Evolutionary conservation across 2,113 vertebrate genomes (phyloP).

Genomic region (Mobula hypostoma): DNA sequence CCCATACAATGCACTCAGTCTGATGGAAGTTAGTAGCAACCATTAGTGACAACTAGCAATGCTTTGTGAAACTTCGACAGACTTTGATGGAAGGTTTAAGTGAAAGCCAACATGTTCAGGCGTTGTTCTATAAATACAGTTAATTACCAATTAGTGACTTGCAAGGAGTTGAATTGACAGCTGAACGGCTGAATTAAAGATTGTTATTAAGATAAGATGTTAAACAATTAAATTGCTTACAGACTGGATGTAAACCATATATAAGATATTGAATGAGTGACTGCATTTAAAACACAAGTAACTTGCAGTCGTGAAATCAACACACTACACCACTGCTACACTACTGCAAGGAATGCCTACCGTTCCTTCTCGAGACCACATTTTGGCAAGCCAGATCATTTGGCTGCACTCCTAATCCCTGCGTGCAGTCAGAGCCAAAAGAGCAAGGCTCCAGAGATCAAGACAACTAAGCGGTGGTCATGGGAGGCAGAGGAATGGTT

Average conservation of each 20-base stretch:
- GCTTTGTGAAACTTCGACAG: constrained; percentile 24
- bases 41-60: constrained; percentile 8
- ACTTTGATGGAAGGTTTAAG: constrained; percentile 16
- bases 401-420: too few species aligned
- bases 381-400: too few species aligned
- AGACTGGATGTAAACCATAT: not conserved
- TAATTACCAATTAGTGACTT: constrained; percentile 34
- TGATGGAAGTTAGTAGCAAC: constrained; percentile 16
- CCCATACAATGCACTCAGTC: not conserved
- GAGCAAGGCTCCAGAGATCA: too few species aligned
- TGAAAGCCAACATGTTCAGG: constrained; percentile 5
- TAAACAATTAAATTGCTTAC: not conserved
- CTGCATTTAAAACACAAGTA: not conserved
- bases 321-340: too few species aligned
- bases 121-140: not conserved
- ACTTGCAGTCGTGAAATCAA: not conserved
- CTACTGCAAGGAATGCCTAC: too few species aligned
- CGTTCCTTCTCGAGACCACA: too few species aligned
- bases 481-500: too few species aligned
- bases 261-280: not conserved
- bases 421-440: too few species aligned
- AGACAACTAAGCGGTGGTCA: too few species aligned
- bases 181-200: constrained; percentile 23
- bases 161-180: constrained; percentile 21
- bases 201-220: constrained; percentile 19